These are phyloP conservation scores for Gastrophysa polygoni DNA, from an alignment of 2,888 invertebrate species.

Conservation along the genomic window DNA sequence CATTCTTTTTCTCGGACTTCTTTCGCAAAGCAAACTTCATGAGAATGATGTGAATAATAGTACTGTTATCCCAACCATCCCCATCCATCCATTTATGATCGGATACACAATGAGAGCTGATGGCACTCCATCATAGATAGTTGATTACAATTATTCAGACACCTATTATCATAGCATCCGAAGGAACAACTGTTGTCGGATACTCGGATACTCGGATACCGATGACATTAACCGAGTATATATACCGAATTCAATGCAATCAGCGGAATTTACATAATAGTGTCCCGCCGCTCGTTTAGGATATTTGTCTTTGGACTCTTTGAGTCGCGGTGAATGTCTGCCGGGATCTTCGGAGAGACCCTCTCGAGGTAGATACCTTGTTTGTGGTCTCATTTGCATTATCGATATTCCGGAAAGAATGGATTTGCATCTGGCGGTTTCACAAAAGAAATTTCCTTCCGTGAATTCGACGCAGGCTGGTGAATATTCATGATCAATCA, in stretches of 20 bases:
- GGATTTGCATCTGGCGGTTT: slow-evolving; percentile 1
- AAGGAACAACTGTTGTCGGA: slow-evolving; percentile 14
- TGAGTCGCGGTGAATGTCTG: slow-evolving; percentile 4
- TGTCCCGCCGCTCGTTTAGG: slow-evolving; percentile 20
- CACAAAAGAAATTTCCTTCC: neutral
- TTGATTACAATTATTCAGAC: neutral
- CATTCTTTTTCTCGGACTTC: no score
- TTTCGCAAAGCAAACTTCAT: no score
- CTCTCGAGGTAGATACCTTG: neutral
- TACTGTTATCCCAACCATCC: no score
- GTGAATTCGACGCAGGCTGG: neutral
- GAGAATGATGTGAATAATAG: no score
- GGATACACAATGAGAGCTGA: no score
- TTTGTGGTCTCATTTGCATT: slow-evolving; percentile 6
- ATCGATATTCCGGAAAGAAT: slow-evolving; percentile 9
- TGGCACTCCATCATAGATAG: no score
- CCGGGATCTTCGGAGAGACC: slow-evolving; percentile 6
- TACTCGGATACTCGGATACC: no score
- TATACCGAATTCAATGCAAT: slow-evolving; percentile 18
- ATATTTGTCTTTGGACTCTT: slow-evolving; percentile 23
- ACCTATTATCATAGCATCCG: neutral
- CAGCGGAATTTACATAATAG: slow-evolving; percentile 26
- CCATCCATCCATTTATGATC: no score
- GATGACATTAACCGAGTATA: slow-evolving; percentile 25
- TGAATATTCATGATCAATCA: neutral